Evolutionary conservation across 2,113 vertebrate species (phyloP), one percentile per base, ranked within the genome.

Genomic region (Sylvia atricapilla): DNA sequence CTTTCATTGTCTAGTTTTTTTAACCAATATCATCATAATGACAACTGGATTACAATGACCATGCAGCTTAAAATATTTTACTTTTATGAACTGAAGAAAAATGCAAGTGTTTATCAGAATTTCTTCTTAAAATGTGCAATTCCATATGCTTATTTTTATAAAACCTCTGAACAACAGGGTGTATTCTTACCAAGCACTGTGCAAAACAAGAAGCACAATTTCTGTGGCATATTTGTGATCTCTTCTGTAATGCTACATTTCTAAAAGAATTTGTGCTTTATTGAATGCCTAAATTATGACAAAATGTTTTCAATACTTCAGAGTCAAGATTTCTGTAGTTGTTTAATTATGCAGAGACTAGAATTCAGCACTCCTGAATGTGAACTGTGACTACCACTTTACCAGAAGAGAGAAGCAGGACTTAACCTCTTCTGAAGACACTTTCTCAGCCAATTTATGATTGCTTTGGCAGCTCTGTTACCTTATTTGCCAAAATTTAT

Each of bases 401-500:
- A 2, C 73, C 55, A 91, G 67, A 91, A 78, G 58, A 73, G 39
- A 82, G 37, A 30, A 84, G 37, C 41, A 68, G 73, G 84, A 82
- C 39, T 84, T 96, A 89, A 93, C 87, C 93, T 93, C 83, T 76
- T 77, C 66, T 64, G 67, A 78, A 89, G 35, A 89, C 14, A 53
- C 70, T 85, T 91, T 94, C 77, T 92, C 81, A 95, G 87, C 90
- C 89, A 96, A 93, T 84, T 95, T 88, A 69, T 2, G 43, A 90
- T 41, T 92, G 49, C 60, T 93, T 85, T 92, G 89, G 81, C 89
- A 94, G 77, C 17, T 67, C 75, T 67, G 35, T 66, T 84, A 80
- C 37, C 67, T 77, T 80, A 58, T 96, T 92, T 89, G 87, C 87
- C 93, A 96, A 93, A 96, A 93, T 73, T 85, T 93, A 96, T 94